These are phyloP conservation scores for Micrasema minimum DNA, from an alignment of 1,140 invertebrate genomes.

Conservation along the genomic window DNA sequence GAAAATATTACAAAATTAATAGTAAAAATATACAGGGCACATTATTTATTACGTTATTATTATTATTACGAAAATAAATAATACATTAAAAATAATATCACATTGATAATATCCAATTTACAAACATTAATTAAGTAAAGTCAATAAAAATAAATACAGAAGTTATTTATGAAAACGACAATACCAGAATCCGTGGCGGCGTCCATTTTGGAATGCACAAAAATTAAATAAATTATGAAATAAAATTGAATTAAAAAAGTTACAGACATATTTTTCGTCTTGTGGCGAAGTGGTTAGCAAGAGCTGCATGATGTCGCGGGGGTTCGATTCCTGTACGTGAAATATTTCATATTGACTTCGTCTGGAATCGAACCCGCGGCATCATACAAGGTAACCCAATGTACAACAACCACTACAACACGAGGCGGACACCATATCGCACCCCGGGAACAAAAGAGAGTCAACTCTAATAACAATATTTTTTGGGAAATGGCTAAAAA, in stretches of 20 bases:
- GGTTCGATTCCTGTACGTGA: background rate
- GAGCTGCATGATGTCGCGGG: background rate
- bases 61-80: background rate
- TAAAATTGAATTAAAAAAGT: slow-evolving; percentile 7
- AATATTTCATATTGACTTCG: too few species aligned
- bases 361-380: too few species aligned
- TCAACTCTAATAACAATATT: too few species aligned
- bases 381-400: background rate
- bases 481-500: too few species aligned
- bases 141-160: background rate
- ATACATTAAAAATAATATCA: slow-evolving; percentile 25
- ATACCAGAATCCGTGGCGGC: slow-evolving; percentile 15
- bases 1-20: too few species aligned
- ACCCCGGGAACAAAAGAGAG: too few species aligned
- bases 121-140: background rate
- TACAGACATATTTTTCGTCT: background rate
- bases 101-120: slow-evolving; percentile 15
- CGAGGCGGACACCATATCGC: too few species aligned
- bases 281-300: background rate
- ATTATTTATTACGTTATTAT: too few species aligned
- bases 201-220: slow-evolving; percentile 14
- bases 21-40: too few species aligned
- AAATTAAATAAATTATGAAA: slow-evolving; percentile 17
- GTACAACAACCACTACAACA: background rate
- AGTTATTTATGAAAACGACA: slow-evolving; percentile 1